phyloP scores from a whole-genome alignment of 1,140 invertebrate species.

The Homalodisca vitripennis region DNA sequence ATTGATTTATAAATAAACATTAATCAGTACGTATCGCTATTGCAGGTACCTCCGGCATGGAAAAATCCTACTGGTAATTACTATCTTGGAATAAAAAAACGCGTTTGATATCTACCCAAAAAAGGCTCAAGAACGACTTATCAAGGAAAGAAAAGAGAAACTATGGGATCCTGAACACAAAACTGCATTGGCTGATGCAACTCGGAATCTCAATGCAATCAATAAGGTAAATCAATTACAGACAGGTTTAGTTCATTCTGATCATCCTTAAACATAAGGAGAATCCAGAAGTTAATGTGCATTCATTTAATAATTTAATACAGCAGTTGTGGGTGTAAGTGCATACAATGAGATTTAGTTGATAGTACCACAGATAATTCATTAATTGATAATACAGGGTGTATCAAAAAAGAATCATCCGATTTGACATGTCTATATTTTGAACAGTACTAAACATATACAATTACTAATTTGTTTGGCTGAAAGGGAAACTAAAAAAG shows the following conservation, averaged over 20 bases:
- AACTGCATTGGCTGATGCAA: slow-evolving; percentile 70
- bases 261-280: background rate
- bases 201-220: slow-evolving; percentile 63
- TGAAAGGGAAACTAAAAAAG: no score
- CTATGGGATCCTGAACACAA: slow-evolving; percentile 85
- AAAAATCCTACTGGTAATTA: slow-evolving; percentile 79
- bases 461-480: no score
- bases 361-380: no score
- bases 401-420: no score
- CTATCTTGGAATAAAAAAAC: slow-evolving; percentile 83
- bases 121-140: slow-evolving; percentile 78
- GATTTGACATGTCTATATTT: no score
- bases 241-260: background rate
- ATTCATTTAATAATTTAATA: background rate
- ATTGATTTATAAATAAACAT: no score
- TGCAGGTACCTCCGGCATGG: slow-evolving; percentile 80
- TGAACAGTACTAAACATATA: no score
- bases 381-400: no score
- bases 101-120: slow-evolving; percentile 85
- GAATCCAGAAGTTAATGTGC: background rate
- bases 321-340: no score
- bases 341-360: no score
- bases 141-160: slow-evolving; percentile 78
- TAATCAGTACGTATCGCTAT: no score
- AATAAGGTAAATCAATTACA: slow-evolving; percentile 21